phyloP scores from a whole-genome alignment of 1,140 invertebrate genomes.

The Sarcophaga peregrina region DNA sequence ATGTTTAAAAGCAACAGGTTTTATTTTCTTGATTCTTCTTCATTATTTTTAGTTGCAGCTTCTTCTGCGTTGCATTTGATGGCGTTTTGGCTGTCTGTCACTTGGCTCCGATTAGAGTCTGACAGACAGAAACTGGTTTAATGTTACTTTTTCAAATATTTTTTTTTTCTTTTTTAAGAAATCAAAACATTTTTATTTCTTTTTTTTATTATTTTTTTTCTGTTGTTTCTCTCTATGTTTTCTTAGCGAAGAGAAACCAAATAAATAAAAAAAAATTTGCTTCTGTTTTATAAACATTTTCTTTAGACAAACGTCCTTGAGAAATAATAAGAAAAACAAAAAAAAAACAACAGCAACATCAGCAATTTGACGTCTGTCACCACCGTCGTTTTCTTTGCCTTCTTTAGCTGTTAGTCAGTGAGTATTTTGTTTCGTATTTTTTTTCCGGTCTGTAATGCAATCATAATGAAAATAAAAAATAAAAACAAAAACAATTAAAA shows the following conservation, averaged over 20 bases:
- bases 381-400: too few species aligned
- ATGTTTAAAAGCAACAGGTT: neutral
- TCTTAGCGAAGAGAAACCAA: neutral
- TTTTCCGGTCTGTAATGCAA: neutral
- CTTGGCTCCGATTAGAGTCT: too few species aligned
- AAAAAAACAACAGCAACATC: neutral
- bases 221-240: neutral
- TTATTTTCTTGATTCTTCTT: neutral
- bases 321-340: conserved; percentile 2
- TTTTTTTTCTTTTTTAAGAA: neutral
- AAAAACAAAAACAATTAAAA: neutral
- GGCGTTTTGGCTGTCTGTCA: too few species aligned
- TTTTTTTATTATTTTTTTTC: neutral
- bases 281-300: too few species aligned
- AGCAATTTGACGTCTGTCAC: too few species aligned
- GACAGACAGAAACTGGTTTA: neutral
- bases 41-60: neutral
- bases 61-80: too few species aligned
- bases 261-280: too few species aligned
- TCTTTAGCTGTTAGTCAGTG: too few species aligned
- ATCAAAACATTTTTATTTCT: neutral
- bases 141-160: neutral
- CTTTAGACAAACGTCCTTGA: conserved; percentile 1
- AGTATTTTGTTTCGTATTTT: neutral
- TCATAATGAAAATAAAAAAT: neutral